Evolutionary conservation across 2,888 invertebrate genomes (phyloP).

Genomic region (Drosophila sordidapex): DNA sequence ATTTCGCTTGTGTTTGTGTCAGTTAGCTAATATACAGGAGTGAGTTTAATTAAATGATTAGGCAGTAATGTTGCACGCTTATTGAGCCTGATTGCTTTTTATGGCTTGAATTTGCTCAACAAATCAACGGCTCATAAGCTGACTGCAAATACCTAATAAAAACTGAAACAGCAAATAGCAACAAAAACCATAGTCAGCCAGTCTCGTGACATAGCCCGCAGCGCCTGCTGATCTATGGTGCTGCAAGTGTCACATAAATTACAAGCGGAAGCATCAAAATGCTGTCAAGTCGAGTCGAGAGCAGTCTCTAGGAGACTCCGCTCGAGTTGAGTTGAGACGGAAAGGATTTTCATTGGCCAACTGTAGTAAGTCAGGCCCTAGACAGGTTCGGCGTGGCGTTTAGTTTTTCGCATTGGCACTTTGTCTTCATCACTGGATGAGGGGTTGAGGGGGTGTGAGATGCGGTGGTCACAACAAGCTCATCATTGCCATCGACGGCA

Average conservation of each 20-base stretch:
- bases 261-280: conserved; percentile 79
- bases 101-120: conserved; percentile 57
- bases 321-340: conserved; percentile 40
- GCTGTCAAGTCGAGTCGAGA: conserved; percentile 61
- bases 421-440: conserved; percentile 71
- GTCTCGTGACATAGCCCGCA: conserved; percentile 49
- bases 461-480: conserved; percentile 70
- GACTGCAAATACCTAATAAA: conserved; percentile 63
- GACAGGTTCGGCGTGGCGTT: conserved; percentile 62
- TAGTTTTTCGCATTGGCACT: conserved; percentile 77
- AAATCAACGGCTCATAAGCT: conserved; percentile 63
- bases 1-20: not conserved
- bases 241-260: conserved; percentile 81
- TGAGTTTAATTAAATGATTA: conserved; percentile 55
- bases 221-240: conserved; percentile 72
- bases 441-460: not conserved
- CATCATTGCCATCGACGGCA: conserved; percentile 71
- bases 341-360: conserved; percentile 71
- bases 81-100: conserved; percentile 43
- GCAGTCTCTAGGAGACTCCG: conserved; percentile 22
- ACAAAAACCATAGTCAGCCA: conserved; percentile 20
- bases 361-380: conserved; percentile 55
- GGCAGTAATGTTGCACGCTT: conserved; percentile 19
- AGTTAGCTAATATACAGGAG: not conserved
- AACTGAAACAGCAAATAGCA: conserved; percentile 26